Base-by-base conservation (phyloP, 2,113 vertebrate species). In the Pleuronectes platessa region DNA sequence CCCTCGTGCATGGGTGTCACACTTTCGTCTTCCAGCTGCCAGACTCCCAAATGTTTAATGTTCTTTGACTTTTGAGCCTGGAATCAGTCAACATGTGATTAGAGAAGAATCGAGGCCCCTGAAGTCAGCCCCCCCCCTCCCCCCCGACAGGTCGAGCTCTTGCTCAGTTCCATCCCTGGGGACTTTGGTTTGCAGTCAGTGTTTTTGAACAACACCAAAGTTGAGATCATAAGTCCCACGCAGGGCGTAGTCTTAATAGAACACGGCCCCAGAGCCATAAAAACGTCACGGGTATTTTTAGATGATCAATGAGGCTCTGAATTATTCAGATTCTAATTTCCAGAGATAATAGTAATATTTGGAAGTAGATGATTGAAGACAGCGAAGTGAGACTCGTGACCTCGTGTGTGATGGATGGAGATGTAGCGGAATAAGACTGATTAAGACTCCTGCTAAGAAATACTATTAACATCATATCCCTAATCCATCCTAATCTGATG, bases 241-340 rank as follows among this genome's bases (percentile, higher is more conserved):
- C 17, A 12, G 55, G 74, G 61, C 3, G 31, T 76, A 75, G 64
- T 47, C 21, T 56, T 78, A 61, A 88, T 83, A 55, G 62, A 71
- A 79, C 87, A 45, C 54, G 61, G 64, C 47, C 77, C 21, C 45
- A 71, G 78, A 83, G 70, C 82, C 37, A 65, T 64, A 20, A 70
- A 74, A 78, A 76, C 72, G 62, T 68, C 78, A 26, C 62, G 82
- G 71, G 71, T 89, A 92, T 92, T 91, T 92, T 90, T 89, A 90
- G 85, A 90, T 92, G 90, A 93, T 86, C 47, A 49, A 88, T 88
- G 84, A 58, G 47, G 14, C 24, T 65, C 84, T 92, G 59, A 93
- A 93, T 91, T 91, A 93, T 94, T 93, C 35, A 93, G 54, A 86
- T 80, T 82, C 69, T 91, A 83, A 94, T 91, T 88, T 89, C 84